These are phyloP conservation scores for Cranoglanis bouderius DNA, from an alignment of 2,113 vertebrate genomes.

Conservation along the genomic window DNA sequence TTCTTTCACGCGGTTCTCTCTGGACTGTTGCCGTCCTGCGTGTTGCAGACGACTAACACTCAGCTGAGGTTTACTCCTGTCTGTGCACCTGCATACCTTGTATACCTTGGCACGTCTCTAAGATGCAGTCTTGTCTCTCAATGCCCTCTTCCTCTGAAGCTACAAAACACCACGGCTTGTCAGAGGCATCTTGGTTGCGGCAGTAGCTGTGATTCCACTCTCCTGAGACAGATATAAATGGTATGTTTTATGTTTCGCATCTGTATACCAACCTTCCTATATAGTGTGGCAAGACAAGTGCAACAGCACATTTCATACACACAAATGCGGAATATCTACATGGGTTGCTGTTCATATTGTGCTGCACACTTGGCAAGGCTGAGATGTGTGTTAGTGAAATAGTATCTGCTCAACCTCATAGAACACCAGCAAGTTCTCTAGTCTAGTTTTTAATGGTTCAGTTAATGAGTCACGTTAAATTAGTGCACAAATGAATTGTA, in stretches of 20 bases:
- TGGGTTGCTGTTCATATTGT: background rate
- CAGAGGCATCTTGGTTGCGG: background rate
- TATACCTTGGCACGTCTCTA: background rate
- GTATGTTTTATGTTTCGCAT: background rate
- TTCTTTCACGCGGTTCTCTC: background rate
- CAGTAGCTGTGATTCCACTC: background rate
- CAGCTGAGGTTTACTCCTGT: background rate
- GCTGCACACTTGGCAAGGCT: background rate
- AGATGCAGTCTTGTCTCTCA: background rate
- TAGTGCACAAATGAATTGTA: background rate
- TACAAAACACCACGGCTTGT: background rate
- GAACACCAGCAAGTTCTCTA: background rate
- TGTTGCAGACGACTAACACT: background rate
- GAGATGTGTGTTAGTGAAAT: background rate
- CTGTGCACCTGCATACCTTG: background rate
- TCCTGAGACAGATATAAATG: background rate
- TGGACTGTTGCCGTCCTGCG: background rate
- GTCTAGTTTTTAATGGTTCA: background rate
- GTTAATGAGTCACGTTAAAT: background rate
- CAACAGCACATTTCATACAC: background rate
- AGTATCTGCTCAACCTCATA: background rate
- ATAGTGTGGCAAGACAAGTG: background rate
- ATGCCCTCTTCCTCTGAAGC: background rate
- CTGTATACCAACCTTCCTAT: background rate
- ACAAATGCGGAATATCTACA: background rate